These are phyloP conservation scores for Anoplolepis gracilipes DNA, from an alignment of 1,140 invertebrate species.

Conservation along the genomic window DNA sequence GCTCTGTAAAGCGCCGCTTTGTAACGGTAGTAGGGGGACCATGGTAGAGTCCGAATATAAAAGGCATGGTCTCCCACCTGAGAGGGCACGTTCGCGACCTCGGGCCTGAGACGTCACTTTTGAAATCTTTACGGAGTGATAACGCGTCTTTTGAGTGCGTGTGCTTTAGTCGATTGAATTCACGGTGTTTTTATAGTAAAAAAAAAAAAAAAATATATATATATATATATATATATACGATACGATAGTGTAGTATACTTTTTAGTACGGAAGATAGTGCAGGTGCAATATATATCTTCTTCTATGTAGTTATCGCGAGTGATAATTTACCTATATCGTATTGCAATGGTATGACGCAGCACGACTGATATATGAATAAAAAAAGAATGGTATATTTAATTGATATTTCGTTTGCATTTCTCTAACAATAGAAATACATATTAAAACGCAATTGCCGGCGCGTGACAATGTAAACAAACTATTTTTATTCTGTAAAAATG, in stretches of 20 bases:
- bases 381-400: neutral
- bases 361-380: neutral
- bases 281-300: neutral
- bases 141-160: neutral
- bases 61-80: constrained; percentile 43
- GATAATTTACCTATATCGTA: neutral
- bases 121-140: constrained; percentile 21
- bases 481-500: neutral
- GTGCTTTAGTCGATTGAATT: neutral
- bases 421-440: neutral
- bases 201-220: neutral
- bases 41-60: constrained; percentile 18
- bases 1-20: neutral
- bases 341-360: neutral
- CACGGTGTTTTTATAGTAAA: neutral
- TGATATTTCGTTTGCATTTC: neutral
- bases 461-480: neutral
- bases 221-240: neutral
- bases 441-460: neutral
- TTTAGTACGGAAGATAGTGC: neutral
- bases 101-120: constrained; percentile 8
- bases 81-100: neutral
- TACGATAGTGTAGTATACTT: no score
- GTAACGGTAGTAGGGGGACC: constrained; percentile 24
- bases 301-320: neutral